Conservation (phyloP, 2,888 invertebrate species). For the Tromatobia lineatoria region DNA sequence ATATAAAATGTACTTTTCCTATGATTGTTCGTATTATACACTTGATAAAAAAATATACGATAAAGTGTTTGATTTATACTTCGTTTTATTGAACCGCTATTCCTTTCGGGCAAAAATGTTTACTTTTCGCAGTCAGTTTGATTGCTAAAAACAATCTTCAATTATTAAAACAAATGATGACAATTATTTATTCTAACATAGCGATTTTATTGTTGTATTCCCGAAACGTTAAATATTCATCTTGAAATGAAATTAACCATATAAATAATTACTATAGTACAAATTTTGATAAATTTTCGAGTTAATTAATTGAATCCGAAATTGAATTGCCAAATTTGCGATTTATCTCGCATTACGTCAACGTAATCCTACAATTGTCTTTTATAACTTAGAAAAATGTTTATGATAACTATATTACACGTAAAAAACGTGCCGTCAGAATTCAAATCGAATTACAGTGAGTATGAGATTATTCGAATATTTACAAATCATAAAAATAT, state of each 20-base stretch:
- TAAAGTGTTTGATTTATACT: background rate
- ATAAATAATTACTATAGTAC: background rate
- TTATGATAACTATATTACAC: background rate
- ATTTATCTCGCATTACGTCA: background rate
- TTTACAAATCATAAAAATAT: background rate
- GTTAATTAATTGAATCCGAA: background rate
- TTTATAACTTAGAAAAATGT: background rate
- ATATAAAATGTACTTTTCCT: conserved; percentile 19
- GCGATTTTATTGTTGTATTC: background rate
- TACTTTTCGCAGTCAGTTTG: background rate
- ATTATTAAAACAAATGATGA: too few species aligned
- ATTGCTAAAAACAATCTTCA: too few species aligned
- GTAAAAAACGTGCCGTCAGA: background rate
- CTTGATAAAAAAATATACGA: conserved; percentile 19
- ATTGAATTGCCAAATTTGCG: background rate
- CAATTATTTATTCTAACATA: background rate
- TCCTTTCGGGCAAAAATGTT: background rate
- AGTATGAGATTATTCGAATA: background rate
- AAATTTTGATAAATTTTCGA: background rate
- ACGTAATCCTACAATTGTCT: background rate
- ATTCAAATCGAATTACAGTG: background rate
- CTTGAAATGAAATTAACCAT: background rate
- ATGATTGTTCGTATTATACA: conserved; percentile 20
- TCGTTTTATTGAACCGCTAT: conserved; percentile 9
- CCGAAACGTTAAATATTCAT: background rate